Evolutionary conservation across 1,140 invertebrate genomes (phyloP).

Genomic region (Aphelinus atriplicis): DNA sequence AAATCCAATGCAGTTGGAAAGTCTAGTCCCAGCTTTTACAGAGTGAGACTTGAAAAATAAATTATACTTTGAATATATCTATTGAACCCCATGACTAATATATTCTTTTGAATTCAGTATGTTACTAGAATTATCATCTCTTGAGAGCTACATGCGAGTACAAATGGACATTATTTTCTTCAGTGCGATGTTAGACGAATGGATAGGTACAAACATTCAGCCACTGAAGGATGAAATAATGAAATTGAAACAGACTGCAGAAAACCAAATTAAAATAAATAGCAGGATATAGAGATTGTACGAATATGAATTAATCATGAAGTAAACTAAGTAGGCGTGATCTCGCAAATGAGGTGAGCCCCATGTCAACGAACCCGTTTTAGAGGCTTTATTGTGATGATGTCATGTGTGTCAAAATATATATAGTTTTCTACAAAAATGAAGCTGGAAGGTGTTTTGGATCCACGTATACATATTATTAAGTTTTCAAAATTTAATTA

Average conservation of each 20-base stretch:
- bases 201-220: conserved; percentile 67
- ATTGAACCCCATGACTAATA: not conserved
- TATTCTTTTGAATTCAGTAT: conserved; percentile 59
- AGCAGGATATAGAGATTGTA: conserved; percentile 44
- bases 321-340: too few relatives aligned
- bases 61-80: not conserved
- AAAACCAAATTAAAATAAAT: conserved; percentile 65
- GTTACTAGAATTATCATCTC: conserved; percentile 64
- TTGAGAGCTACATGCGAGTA: conserved; percentile 67
- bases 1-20: conserved; percentile 74
- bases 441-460: too few relatives aligned
- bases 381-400: not conserved
- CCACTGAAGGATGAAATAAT: conserved; percentile 66
- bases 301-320: too few relatives aligned
- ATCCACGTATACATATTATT: too few relatives aligned
- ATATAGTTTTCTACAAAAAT: conserved; percentile 20
- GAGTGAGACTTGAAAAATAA: conserved; percentile 61
- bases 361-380: too few relatives aligned
- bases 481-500: too few relatives aligned
- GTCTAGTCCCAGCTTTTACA: conserved; percentile 66
- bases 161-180: conserved; percentile 68
- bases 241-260: conserved; percentile 65
- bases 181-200: conserved; percentile 67
- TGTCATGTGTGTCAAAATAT: conserved; percentile 24
- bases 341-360: too few relatives aligned